A percentile compares a stretch with the other conserved stretches of the same genome.
Conservation (phyloP, 1,140 invertebrate genomes). For the Cepaea nemoralis region DNA sequence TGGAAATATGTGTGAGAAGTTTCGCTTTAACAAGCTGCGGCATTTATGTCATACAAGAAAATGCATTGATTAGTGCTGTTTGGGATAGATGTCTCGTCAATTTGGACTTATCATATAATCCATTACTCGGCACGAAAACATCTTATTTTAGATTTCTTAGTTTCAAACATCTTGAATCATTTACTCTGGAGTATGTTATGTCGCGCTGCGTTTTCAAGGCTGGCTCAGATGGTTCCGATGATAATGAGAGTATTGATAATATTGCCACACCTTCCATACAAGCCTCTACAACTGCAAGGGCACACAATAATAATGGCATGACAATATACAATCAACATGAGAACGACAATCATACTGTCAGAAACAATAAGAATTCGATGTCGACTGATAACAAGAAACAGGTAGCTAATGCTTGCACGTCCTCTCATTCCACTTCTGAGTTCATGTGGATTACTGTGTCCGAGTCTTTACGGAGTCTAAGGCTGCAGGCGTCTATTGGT, state of each 20-base stretch:
- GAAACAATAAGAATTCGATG: too few relatives aligned
- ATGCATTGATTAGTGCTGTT: background rate
- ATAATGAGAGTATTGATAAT: too few relatives aligned
- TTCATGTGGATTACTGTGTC: background rate
- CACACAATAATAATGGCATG: too few relatives aligned
- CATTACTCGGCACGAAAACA: background rate
- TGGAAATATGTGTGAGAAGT: background rate
- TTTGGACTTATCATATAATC: conserved; percentile 2
- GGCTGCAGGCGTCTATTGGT: background rate
- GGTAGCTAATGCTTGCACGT: too few relatives aligned
- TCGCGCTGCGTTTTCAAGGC: too few relatives aligned
- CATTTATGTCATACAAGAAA: background rate
- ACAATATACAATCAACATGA: too few relatives aligned
- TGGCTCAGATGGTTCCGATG: too few relatives aligned
- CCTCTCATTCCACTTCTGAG: too few relatives aligned
- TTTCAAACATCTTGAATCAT: background rate
- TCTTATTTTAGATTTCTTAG: background rate
- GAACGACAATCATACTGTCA: too few relatives aligned
- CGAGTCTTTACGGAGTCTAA: background rate
- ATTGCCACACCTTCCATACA: too few relatives aligned
- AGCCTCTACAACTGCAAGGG: too few relatives aligned
- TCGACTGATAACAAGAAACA: too few relatives aligned
- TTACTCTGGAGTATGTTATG: background rate
- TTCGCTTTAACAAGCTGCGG: background rate
- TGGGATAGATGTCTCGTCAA: background rate